Conservation (phyloP, 2,113 vertebrate genomes). For the Chiloscyllium plagiosum region DNA sequence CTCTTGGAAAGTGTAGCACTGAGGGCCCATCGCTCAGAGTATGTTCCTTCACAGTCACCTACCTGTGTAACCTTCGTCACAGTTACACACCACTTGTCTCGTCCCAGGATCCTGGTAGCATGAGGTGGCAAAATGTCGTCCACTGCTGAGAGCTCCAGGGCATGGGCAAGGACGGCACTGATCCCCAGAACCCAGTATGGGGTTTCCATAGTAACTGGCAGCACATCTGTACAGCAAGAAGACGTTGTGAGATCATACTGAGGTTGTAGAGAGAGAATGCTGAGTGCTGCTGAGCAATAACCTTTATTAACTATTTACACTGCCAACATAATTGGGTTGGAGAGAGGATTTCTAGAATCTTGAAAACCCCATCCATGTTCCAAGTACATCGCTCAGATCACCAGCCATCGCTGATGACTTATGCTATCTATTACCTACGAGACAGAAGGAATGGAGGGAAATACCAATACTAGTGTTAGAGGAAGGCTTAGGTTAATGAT, state of each 20-base stretch:
- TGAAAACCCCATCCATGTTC: no score
- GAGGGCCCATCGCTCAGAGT: background rate
- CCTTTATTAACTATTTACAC: no score
- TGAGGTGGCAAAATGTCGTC: constrained; percentile 77
- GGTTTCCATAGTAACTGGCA: constrained; percentile 79
- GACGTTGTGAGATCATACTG: no score
- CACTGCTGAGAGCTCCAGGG: constrained; percentile 76
- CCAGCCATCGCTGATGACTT: no score
- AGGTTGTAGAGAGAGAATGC: no score
- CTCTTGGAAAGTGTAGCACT: background rate
- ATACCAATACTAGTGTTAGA: background rate
- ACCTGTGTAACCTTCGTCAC: constrained; percentile 88
- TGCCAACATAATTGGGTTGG: no score
- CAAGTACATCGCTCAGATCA: no score
- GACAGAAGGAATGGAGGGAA: background rate
- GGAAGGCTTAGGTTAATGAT: background rate
- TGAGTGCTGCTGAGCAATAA: no score
- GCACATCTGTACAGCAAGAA: constrained; percentile 59
- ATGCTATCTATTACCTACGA: no score
- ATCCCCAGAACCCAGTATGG: constrained; percentile 63
- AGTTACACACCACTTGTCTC: constrained; percentile 79
- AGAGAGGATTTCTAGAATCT: no score
- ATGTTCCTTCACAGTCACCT: constrained; percentile 29
- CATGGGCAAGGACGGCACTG: constrained; percentile 89
- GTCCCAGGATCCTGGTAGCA: constrained; percentile 84